phyloP scores from a whole-genome alignment of 1,140 invertebrate species.

The Lasaia peninsularis region DNA sequence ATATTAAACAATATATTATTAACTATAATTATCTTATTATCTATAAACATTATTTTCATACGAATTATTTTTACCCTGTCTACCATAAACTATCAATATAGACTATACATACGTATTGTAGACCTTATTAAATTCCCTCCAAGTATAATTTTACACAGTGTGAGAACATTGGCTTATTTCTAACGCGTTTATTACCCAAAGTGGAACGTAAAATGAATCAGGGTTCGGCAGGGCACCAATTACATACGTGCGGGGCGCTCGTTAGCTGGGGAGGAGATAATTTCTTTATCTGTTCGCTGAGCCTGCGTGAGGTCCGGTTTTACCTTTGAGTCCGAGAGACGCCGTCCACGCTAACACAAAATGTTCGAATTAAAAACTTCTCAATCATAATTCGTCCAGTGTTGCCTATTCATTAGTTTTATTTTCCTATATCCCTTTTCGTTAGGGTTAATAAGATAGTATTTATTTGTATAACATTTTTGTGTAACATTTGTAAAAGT shows the following conservation, averaged over 20 bases:
- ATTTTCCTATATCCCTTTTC: too few relatives aligned
- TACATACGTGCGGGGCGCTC: conserved; percentile 49
- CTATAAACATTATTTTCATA: too few relatives aligned
- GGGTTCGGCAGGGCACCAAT: conserved; percentile 54
- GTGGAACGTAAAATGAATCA: conserved; percentile 39
- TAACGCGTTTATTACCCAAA: conserved; percentile 28
- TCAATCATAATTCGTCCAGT: background rate
- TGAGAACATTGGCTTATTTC: conserved; percentile 32
- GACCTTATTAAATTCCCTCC: background rate
- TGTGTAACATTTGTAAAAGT: too few relatives aligned
- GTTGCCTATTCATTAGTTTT: background rate
- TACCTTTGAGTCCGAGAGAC: conserved; percentile 29
- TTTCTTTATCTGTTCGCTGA: conserved; percentile 57
- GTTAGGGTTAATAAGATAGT: too few relatives aligned
- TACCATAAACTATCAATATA: too few relatives aligned
- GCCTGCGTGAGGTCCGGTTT: conserved; percentile 46
- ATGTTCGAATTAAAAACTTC: background rate
- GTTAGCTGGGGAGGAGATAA: conserved; percentile 60
- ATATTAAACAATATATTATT: too few relatives aligned
- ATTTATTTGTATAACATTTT: too few relatives aligned
- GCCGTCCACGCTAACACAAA: background rate
- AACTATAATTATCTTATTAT: too few relatives aligned
- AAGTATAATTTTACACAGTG: conserved; percentile 22
- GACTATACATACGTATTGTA: background rate
- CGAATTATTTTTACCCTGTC: too few relatives aligned